Evolutionary conservation across 2,797 vertebrate genomes (phyloP).

Genomic region (Sardinella longiceps): DNA sequence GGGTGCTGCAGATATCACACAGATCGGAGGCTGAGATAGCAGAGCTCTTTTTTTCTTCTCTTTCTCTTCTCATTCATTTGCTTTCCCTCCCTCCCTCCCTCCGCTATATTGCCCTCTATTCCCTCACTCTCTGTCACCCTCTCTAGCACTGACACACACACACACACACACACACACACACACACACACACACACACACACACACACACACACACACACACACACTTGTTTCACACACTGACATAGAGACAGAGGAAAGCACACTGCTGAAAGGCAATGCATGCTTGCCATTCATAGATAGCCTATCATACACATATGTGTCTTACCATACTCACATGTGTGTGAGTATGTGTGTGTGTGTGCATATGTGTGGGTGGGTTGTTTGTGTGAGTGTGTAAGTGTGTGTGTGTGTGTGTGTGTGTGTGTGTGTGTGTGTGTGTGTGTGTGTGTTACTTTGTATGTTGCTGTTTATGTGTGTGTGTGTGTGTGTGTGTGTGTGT

Average conservation of each 20-base stretch:
- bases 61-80: background rate
- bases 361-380: background rate
- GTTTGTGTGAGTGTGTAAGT: background rate
- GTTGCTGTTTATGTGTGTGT: background rate
- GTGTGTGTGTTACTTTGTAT: background rate
- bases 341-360: background rate
- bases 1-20: conserved; percentile 53
- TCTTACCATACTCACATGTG: background rate
- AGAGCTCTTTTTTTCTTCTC: conserved; percentile 38
- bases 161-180: background rate
- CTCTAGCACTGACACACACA: background rate
- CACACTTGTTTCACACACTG: background rate
- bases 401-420: background rate
- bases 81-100: background rate
- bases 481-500: background rate
- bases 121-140: background rate
- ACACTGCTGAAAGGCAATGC: background rate
- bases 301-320: background rate
- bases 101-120: background rate
- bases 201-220: background rate
- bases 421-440: background rate
- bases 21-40: conserved; percentile 49
- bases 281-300: background rate
- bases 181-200: background rate
- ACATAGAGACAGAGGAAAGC: background rate